phyloP scores from a whole-genome alignment of 1,140 invertebrate species.

The Ostrea edulis region DNA sequence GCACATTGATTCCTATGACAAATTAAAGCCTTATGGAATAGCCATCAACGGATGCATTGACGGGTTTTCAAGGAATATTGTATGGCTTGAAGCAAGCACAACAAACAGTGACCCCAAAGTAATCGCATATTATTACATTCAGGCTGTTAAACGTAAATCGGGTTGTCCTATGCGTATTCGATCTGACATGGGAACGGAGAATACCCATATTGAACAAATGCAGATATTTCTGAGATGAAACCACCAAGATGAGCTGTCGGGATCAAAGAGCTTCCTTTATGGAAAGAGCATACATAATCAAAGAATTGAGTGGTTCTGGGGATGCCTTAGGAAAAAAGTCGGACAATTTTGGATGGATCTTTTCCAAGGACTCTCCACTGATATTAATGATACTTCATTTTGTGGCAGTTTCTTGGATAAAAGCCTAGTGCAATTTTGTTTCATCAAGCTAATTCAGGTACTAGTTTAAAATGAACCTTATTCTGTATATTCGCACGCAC shows the following conservation, averaged over 20 bases:
- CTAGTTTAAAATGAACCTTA: too few relatives aligned
- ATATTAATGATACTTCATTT: slow-evolving; percentile 12
- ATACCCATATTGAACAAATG: too few relatives aligned
- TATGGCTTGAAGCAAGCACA: slow-evolving; percentile 67
- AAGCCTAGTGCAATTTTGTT: slow-evolving; percentile 53
- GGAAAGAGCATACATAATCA: slow-evolving; percentile 57
- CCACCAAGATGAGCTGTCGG: slow-evolving; percentile 12
- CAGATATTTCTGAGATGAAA: slow-evolving; percentile 39
- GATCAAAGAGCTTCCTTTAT: slow-evolving; percentile 46
- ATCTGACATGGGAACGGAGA: too few relatives aligned
- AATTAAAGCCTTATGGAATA: slow-evolving; percentile 71
- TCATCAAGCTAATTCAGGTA: slow-evolving; percentile 53
- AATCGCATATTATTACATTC: slow-evolving; percentile 52
- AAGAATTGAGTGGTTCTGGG: too few relatives aligned
- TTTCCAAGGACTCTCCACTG: too few relatives aligned
- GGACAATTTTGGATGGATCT: too few relatives aligned
- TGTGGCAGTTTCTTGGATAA: slow-evolving; percentile 45
- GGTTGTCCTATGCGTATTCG: too few relatives aligned
- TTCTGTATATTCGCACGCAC: too few relatives aligned
- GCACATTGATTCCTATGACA: slow-evolving; percentile 73
- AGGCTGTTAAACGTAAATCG: too few relatives aligned
- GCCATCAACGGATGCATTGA: slow-evolving; percentile 74
- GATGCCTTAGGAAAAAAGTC: too few relatives aligned
- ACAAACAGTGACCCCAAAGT: slow-evolving; percentile 69
- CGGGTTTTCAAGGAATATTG: slow-evolving; percentile 65